phyloP scores from a whole-genome alignment of 2,113 vertebrate genomes.

The Barbus barbus region DNA sequence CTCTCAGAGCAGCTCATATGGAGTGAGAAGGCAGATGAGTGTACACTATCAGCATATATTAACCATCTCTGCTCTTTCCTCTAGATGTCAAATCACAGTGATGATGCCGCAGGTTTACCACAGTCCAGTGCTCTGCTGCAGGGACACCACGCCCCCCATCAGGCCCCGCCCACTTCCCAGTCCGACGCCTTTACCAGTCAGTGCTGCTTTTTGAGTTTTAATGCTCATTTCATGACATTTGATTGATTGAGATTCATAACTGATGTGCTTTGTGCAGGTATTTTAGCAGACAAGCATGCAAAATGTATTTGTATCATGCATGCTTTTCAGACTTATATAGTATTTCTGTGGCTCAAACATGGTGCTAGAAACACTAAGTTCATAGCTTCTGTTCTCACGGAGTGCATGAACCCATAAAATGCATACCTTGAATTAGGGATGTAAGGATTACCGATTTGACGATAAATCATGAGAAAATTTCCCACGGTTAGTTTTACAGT shows the following conservation, averaged over 20 bases:
- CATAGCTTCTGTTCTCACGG: not conserved
- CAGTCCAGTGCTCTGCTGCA: slow-evolving; percentile 77
- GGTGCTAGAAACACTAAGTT: not conserved
- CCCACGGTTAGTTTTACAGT: no score
- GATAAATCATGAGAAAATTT: no score
- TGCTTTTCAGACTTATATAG: not conserved
- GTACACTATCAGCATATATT: not conserved
- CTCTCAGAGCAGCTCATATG: not conserved
- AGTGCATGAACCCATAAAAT: not conserved
- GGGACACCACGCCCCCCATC: slow-evolving; percentile 76
- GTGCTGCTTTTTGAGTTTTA: slow-evolving; percentile 37
- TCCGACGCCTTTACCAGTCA: slow-evolving; percentile 84
- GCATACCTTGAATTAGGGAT: not conserved
- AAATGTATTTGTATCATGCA: not conserved
- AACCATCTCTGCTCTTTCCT: not conserved
- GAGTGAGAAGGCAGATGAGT: not conserved
- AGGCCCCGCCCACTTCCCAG: slow-evolving; percentile 78
- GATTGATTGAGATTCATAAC: not conserved
- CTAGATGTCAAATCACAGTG: slow-evolving; percentile 78
- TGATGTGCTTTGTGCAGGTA: not conserved
- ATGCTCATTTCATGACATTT: not conserved
- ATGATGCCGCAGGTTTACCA: slow-evolving; percentile 78
- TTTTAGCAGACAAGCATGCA: not conserved
- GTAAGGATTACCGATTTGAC: no score
- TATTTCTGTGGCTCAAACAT: not conserved